Evolutionary conservation across 2,113 vertebrate genomes (phyloP).

Genomic region (Alligator sinensis): DNA sequence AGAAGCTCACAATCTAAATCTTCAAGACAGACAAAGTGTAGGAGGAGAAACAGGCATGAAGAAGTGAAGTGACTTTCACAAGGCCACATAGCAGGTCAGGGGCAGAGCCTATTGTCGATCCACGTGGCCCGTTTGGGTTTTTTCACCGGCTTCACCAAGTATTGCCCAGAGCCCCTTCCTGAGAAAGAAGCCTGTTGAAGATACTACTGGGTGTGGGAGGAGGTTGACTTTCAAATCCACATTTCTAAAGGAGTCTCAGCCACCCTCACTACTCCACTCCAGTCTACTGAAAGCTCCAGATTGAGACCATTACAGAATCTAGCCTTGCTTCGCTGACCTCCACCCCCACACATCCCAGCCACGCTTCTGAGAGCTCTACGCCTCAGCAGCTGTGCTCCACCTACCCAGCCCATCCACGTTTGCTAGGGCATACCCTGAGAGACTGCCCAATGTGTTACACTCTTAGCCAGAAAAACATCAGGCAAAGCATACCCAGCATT

Average conservation of each 20-base stretch:
- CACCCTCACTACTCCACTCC: not conserved
- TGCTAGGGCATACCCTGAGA: not conserved
- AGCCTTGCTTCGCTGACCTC: not conserved
- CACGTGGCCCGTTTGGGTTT: too few relatives aligned
- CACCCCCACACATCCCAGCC: not conserved
- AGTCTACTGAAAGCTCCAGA: not conserved
- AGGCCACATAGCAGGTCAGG: not conserved
- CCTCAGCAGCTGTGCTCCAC: not conserved
- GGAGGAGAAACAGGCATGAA: not conserved
- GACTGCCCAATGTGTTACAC: too few relatives aligned
- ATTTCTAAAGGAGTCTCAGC: not conserved
- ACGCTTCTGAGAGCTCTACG: not conserved
- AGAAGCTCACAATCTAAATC: not conserved
- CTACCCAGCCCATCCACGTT: not conserved
- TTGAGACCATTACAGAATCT: not conserved
- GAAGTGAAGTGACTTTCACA: not conserved
- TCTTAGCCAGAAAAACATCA: not conserved
- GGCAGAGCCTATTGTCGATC: not conserved
- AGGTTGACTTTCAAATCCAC: not conserved
- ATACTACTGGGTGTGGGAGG: not conserved
- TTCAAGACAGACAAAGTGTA: not conserved
- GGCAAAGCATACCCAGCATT: too few relatives aligned
- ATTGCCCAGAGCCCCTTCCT: not conserved
- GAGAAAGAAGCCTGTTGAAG: not conserved
- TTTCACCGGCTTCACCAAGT: too few relatives aligned